Evolutionary conservation across 2,797 vertebrate species (phyloP), one percentile per base, ranked within the genome.

Genomic region (Rousettus madagascariensis): DNA sequence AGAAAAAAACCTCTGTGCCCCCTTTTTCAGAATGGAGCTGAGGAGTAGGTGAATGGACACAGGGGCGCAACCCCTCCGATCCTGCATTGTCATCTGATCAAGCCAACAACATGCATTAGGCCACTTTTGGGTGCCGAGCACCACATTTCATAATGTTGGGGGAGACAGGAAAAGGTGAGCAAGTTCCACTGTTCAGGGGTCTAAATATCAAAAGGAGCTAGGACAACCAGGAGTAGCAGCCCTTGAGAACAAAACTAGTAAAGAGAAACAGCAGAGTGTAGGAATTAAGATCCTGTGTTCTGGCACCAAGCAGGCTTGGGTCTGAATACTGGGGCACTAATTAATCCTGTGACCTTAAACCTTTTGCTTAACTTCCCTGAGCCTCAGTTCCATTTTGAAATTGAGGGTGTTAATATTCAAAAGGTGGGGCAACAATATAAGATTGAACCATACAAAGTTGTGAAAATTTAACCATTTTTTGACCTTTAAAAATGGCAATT

Each of bases 311-410:
- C 41, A 78, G 65, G 11, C 57, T 19, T 59, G 22, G 33, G 53
- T 79, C 61, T 86, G 61, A 90, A 83, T n/a, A 43, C 17, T 36
- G 13, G 61, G 61, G 71, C 41, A 43, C 6, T 26, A 83, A 79
- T 75, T 83, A 71, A 69, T 71, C 85, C 49, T 38, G 53, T 71
- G 66, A 86, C 16, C 49, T 83, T 91, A 53, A 79, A 78, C 19
- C 63, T 55, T 84, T 22, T 86, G 43, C 36, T 92, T 83, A 71
- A 79, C 80, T 71, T 90, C 51, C 79, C n/a, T 86, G 53, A 41
- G 83, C 59, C 57, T 86, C 77, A 38, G 74, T 28, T 74, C 61
- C 68, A 66, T 66, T 69, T 75, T 92, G 69, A 93, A 94, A 87
- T 28, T 20, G 36, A 90, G 5, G 7, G 51, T 20, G 92, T 59